Evolutionary conservation across 2,113 vertebrate genomes (phyloP).

Genomic region (Corvus hawaiiensis): DNA sequence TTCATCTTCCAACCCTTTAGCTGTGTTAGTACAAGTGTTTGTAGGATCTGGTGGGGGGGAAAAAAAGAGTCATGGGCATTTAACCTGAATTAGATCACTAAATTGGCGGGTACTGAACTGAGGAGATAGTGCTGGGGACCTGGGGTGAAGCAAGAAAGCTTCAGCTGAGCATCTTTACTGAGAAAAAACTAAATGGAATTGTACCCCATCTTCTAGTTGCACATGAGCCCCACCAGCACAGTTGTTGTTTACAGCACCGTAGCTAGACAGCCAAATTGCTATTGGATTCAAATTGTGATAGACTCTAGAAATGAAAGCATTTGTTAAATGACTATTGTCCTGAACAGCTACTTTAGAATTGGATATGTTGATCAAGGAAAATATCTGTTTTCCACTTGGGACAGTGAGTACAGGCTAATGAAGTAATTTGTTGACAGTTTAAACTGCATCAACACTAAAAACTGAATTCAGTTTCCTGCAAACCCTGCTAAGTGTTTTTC

Average conservation of each 20-base stretch:
- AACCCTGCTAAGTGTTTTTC: neutral
- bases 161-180: neutral
- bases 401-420: neutral
- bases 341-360: conserved; percentile 1
- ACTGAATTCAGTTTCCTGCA: neutral
- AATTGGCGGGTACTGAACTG: neutral
- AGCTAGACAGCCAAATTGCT: conserved; percentile 2
- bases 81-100: neutral
- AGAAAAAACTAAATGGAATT: neutral
- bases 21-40: neutral
- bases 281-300: neutral
- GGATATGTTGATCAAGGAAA: neutral
- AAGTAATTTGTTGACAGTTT: neutral
- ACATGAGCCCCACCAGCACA: neutral
- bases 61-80: accelerated
- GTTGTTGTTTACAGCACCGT: neutral
- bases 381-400: neutral
- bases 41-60: neutral
- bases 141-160: neutral
- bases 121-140: neutral
- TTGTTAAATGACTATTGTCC: conserved; percentile 12
- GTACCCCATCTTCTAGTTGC: neutral
- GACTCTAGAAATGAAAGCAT: neutral
- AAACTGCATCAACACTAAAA: neutral
- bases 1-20: neutral